Base-by-base conservation (phyloP, 2,113 vertebrate genomes). In the Irena cyanogastra region DNA sequence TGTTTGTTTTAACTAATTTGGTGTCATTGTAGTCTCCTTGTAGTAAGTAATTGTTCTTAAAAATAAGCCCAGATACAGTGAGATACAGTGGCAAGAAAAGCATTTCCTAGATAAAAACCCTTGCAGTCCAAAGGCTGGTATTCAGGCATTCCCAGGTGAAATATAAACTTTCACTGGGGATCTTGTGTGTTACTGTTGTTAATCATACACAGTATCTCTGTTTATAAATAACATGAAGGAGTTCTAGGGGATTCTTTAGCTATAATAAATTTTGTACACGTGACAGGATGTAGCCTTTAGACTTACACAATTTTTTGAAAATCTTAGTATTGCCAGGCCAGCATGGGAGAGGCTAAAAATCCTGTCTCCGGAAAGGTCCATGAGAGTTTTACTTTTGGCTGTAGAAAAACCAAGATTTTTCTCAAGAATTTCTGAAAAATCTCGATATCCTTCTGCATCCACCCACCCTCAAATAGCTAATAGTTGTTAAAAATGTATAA, bases 371-470 rank as follows among this genome's bases (percentile, higher is more conserved):
- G 18, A 45, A 75, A 74, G 2, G 11, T 61, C 57, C 14, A 7
- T 44, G 39, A 27, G 21, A 52, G 5, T 53, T 77, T 85, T 81
- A 42, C 6, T 42, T 87, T 47, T 66, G 22, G 3, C 5, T 60
- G 16, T 31, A 83, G 22, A 49, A 30, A 85, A 93, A 72, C 45
- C 2, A 61, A 23, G 4, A 22, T 45, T 79, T 71, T 56, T 79
- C 41, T 75, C 7, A 79, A 54, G 21, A 57, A 65, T 63, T 83
- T 35, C 39, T 83, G 61, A 66, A 92, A 90, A 84, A 72, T 37
- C 6, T 71, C 1, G 0, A 10, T 69, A 45, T 45, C 4, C 2
- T 81, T 60, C 28, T 77, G 14, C 8, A 41, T 28, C 1, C 3
- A 5, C 28, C 3, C 12, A 19, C 26, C 3, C 6, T 16, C 6